Evolutionary conservation across 2,797 vertebrate genomes (phyloP).

Genomic region (Harpagifer antarcticus): DNA sequence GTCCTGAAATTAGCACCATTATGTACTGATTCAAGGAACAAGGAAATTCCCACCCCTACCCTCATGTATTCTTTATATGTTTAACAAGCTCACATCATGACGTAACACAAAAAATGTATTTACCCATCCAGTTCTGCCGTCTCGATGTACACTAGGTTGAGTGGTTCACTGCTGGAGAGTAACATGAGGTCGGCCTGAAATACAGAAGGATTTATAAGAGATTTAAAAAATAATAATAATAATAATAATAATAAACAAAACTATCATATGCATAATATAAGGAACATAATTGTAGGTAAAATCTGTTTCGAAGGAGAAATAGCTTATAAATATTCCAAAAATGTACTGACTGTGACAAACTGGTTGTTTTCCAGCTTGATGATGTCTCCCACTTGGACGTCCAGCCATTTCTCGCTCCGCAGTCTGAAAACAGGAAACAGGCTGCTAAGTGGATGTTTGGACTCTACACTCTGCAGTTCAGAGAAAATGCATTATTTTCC

Average conservation of each 20-base stretch:
- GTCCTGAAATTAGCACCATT: not conserved
- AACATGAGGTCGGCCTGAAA: slow-evolving; percentile 93
- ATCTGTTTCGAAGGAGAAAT: not conserved
- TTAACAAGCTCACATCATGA: slow-evolving; percentile 1
- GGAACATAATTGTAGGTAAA: not conserved
- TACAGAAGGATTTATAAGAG: slow-evolving; percentile 45
- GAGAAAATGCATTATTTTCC: not conserved
- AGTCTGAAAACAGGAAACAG: slow-evolving; percentile 80
- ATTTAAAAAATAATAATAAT: not conserved
- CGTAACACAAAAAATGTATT: slow-evolving; percentile 55
- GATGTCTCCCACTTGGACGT: slow-evolving; percentile 95
- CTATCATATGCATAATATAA: too few species aligned
- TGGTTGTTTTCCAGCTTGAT: slow-evolving; percentile 96
- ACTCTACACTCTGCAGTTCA: not conserved
- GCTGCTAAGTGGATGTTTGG: slow-evolving; percentile 4
- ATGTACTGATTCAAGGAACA: not conserved
- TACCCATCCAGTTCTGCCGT: slow-evolving; percentile 96
- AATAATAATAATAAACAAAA: not conserved
- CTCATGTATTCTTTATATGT: not conserved
- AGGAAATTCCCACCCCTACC: not conserved
- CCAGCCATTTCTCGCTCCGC: slow-evolving; percentile 93
- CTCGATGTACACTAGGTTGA: slow-evolving; percentile 93
- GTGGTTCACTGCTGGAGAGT: slow-evolving; percentile 95
- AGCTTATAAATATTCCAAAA: not conserved
- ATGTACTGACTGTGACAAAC: slow-evolving; percentile 91